Conservation (phyloP, 2,888 invertebrate species). For the Pilophorus perplexus region DNA sequence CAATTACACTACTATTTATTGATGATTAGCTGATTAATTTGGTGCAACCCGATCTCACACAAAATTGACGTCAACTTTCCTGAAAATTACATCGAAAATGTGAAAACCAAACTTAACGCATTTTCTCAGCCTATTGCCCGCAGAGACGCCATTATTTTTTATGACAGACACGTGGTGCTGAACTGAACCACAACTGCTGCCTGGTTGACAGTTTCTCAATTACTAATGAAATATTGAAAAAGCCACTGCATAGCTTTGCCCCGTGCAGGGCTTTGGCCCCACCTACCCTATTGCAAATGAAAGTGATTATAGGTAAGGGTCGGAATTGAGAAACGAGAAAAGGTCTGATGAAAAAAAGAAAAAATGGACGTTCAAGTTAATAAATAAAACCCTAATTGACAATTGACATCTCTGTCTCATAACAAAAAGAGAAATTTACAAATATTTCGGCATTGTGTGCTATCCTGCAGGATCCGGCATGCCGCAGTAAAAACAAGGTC, state of each 20-base stretch:
- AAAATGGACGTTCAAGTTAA: background rate
- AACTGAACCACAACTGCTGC: too few species aligned
- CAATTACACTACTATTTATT: background rate
- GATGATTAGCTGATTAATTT: too few species aligned
- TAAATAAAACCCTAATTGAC: too few species aligned
- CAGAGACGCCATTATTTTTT: conserved; percentile 1
- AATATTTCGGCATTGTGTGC: too few species aligned
- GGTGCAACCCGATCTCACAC: conserved; percentile 7
- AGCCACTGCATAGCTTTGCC: conserved; percentile 24
- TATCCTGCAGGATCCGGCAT: too few species aligned
- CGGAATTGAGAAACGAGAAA: background rate
- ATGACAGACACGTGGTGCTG: conserved; percentile 7
- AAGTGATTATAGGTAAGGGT: background rate
- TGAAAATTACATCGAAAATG: conserved; percentile 18
- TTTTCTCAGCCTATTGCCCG: too few species aligned
- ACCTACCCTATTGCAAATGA: conserved; percentile 7
- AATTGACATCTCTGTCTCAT: too few species aligned
- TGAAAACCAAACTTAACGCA: conserved; percentile 20
- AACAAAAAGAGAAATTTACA: too few species aligned
- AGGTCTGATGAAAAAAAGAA: background rate
- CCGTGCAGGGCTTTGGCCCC: conserved; percentile 8
- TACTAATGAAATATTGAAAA: conserved; percentile 1
- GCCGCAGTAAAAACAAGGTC: too few species aligned
- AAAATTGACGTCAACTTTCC: too few species aligned
- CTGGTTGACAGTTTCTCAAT: conserved; percentile 22